Evolutionary conservation across 2,888 invertebrate genomes (phyloP).

Genomic region (Drosophila multiciliata): DNA sequence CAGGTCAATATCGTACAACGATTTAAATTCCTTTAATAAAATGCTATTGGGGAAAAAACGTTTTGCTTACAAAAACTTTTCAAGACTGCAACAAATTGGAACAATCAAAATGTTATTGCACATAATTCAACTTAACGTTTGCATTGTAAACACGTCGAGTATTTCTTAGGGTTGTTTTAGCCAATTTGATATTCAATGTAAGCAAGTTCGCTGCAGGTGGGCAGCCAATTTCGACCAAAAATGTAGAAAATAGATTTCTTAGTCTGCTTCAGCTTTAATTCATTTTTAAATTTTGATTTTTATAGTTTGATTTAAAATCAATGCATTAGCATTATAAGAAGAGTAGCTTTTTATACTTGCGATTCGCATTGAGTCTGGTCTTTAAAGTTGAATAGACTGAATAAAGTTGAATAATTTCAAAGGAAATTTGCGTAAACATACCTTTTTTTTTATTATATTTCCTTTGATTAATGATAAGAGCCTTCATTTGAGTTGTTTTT

Average conservation of each 20-base stretch:
- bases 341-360: not conserved
- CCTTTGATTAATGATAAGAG: not conserved
- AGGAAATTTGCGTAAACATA: not conserved
- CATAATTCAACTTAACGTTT: conserved; percentile 55
- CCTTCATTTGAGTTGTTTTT: not conserved
- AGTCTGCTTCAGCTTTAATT: not conserved
- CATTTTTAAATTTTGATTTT: not conserved
- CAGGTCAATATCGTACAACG: conserved; percentile 16
- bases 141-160: conserved; percentile 37
- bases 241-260: not conserved
- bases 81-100: conserved; percentile 23
- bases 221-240: conserved; percentile 42
- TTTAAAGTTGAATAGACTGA: not conserved
- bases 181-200: conserved; percentile 30
- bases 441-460: not conserved
- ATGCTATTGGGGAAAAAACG: conserved; percentile 16
- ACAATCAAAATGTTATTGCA: conserved; percentile 52
- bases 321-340: not conserved
- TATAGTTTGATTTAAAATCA: not conserved
- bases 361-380: not conserved
- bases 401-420: not conserved
- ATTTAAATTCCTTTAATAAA: conserved; percentile 60
- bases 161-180: conserved; percentile 26
- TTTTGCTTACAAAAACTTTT: conserved; percentile 25
- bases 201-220: conserved; percentile 21